phyloP scores from a whole-genome alignment of 1,140 invertebrate species.

The Himalopsyche phryganea region DNA sequence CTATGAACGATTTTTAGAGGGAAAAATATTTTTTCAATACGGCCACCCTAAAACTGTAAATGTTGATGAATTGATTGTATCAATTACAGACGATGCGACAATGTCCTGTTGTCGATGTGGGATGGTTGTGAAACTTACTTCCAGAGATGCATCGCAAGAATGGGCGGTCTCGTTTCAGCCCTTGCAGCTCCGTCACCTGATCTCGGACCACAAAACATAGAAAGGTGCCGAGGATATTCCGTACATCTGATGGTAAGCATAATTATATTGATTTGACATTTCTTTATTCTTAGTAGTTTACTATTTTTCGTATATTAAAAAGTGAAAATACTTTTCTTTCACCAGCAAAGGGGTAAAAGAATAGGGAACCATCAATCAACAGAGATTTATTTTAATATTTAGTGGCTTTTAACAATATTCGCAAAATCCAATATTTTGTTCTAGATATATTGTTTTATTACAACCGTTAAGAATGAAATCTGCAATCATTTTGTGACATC shows the following conservation, averaged over 20 bases:
- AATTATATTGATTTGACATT: too few species aligned
- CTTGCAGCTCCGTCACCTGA: conserved; percentile 70
- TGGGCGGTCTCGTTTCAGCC: conserved; percentile 62
- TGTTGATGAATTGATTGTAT: neutral
- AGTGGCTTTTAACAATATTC: too few species aligned
- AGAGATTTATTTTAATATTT: too few species aligned
- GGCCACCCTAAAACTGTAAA: too few species aligned
- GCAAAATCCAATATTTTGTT: too few species aligned
- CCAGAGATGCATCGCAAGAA: conserved; percentile 65
- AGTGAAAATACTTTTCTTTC: conserved; percentile 10
- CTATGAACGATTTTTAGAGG: too few species aligned
- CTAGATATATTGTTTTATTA: too few species aligned
- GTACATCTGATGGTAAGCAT: conserved; percentile 52
- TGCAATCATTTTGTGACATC: too few species aligned
- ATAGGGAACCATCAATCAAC: too few species aligned
- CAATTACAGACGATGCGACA: conserved; percentile 49
- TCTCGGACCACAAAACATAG: conserved; percentile 73
- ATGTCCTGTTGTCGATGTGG: conserved; percentile 62
- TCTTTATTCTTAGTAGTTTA: neutral
- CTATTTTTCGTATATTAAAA: neutral
- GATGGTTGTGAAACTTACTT: conserved; percentile 73
- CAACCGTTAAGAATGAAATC: too few species aligned
- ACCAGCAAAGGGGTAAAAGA: neutral
- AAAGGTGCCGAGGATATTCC: conserved; percentile 78
- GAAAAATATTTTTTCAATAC: too few species aligned